Evolutionary conservation across 2,113 vertebrate genomes (phyloP).

Genomic region (Halcyon senegalensis): DNA sequence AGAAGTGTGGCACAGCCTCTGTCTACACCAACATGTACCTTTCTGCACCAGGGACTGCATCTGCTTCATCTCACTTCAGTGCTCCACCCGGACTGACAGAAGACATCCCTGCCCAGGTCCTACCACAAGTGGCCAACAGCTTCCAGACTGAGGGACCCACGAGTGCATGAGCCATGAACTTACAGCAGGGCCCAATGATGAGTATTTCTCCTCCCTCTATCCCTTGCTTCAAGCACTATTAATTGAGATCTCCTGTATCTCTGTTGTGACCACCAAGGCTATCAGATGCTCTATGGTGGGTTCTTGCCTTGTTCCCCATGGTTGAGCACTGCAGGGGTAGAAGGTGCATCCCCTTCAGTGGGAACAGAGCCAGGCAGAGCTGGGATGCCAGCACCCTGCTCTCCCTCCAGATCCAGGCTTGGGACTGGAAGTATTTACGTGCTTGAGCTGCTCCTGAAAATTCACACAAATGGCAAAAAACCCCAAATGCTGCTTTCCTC

Average conservation of each 20-base stretch:
- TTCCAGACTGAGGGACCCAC: neutral
- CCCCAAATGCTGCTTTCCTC: neutral
- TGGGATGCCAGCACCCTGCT: neutral
- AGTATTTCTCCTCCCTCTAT: neutral
- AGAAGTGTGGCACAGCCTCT: fast-evolving
- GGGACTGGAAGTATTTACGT: neutral
- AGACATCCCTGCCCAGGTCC: neutral
- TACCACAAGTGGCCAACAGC: fast-evolving
- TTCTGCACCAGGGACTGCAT: neutral
- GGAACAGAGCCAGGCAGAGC: neutral
- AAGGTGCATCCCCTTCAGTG: neutral
- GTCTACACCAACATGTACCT: fast-evolving
- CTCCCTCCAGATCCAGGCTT: neutral
- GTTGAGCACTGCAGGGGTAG: neutral
- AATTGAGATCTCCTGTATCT: neutral
- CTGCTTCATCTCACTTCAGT: neutral
- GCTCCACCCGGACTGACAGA: neutral
- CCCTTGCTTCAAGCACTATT: neutral
- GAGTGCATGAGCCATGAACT: neutral
- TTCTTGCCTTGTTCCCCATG: neutral
- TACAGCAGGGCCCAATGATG: neutral
- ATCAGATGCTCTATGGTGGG: neutral
- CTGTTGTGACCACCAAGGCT: neutral
- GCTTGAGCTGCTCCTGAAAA: neutral
- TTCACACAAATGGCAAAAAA: neutral